phyloP scores from a whole-genome alignment of 2,113 vertebrate species.

The Callipepla squamata region DNA sequence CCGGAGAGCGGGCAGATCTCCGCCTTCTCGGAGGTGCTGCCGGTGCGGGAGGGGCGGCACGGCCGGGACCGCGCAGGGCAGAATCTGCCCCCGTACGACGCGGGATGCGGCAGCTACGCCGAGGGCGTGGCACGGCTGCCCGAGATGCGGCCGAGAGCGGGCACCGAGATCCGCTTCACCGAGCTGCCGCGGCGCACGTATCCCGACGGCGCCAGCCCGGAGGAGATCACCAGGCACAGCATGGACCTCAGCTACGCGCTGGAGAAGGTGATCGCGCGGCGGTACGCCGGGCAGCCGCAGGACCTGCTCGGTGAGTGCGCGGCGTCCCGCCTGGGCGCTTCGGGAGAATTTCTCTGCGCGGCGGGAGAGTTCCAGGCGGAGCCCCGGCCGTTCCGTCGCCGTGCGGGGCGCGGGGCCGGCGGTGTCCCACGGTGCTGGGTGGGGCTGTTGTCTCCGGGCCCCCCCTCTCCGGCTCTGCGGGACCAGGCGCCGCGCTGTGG shows the following conservation, averaged over 20 bases:
- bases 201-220: constrained; percentile 88
- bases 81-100: constrained; percentile 81
- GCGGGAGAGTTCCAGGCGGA: fast-evolving
- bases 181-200: constrained; percentile 86
- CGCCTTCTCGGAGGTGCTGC: constrained; percentile 90
- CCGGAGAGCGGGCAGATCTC: constrained; percentile 87
- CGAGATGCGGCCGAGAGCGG: constrained; percentile 86
- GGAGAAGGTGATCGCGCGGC: constrained; percentile 81
- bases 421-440: too few species aligned
- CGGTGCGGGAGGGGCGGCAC: constrained; percentile 80
- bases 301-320: constrained; percentile 86
- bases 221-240: constrained; percentile 91
- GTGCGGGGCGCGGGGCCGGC: too few species aligned
- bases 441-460: too few species aligned
- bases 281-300: constrained; percentile 80
- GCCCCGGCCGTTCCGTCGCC: fast-evolving
- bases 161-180: constrained; percentile 92
- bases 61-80: constrained; percentile 85
- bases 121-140: constrained; percentile 92
- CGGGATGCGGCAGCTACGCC: constrained; percentile 88
- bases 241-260: constrained; percentile 93
- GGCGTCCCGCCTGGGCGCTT: too few species aligned
- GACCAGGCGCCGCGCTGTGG: too few species aligned
- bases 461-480: too few species aligned
- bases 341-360: too few species aligned